phyloP scores from a whole-genome alignment of 2,113 vertebrate species.

The Macheiramphus alcinus region DNA sequence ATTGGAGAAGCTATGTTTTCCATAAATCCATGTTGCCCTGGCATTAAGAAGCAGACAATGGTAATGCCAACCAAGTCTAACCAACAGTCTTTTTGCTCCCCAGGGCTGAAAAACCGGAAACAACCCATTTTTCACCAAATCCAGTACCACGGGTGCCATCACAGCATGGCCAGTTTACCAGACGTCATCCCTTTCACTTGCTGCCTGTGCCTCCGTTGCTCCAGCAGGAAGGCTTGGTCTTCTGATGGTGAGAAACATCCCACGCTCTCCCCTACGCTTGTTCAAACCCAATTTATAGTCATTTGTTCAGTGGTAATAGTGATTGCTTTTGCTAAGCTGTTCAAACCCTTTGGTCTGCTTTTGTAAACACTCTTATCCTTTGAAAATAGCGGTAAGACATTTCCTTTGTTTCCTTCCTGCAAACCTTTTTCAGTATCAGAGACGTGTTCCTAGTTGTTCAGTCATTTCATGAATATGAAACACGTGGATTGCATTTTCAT shows the following conservation, averaged over 20 bases:
- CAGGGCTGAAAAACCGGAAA: background rate
- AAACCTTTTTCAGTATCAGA: background rate
- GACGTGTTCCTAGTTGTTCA: background rate
- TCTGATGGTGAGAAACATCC: background rate
- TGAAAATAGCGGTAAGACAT: rapidly evolving
- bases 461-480: background rate
- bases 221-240: background rate
- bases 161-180: background rate
- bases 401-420: background rate
- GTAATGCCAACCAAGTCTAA: background rate
- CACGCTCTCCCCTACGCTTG: rapidly evolving
- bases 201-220: background rate
- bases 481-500: background rate
- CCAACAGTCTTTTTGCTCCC: background rate
- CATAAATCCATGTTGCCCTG: background rate
- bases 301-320: background rate
- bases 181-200: background rate
- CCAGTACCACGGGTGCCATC: rapidly evolving
- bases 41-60: background rate
- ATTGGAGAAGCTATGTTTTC: background rate
- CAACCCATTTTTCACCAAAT: rapidly evolving
- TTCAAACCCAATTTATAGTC: background rate
- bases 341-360: background rate
- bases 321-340: background rate
- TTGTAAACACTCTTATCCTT: rapidly evolving